Evolutionary conservation across 1,140 invertebrate genomes (phyloP), one percentile per base, ranked within the genome.

Genomic region (Lepidurus apus): DNA sequence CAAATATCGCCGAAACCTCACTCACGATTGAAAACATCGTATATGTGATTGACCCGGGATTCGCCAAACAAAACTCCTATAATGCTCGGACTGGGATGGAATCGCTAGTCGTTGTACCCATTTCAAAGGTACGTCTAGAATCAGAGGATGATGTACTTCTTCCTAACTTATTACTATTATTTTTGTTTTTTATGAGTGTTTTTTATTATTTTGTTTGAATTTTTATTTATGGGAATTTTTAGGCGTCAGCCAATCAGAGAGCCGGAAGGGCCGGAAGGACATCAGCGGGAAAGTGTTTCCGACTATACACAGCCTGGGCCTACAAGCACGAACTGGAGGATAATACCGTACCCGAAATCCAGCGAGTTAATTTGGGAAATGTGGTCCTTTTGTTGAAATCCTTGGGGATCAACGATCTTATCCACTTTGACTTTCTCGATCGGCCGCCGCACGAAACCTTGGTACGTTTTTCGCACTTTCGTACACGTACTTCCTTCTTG

Each of bases 1-100:
- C 98, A 26, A 99, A 99, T 85, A 99, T 99, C 84, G 98, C 98
- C 1, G 97, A 99, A 87, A 99, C 98, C 24, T 99, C 97, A 6
- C 87, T 99, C 10, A 99, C 98, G 1, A 99, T 99, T 81, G 98
- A 99, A 85, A 98, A 98, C 82, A 99, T 99, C 80, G 93, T 96
- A 75, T 99, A 98, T 87, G 98, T 99, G 0, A 98, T 99, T 81
- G 98, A 99, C 89, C 96, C 97, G 21, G 98, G 98, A 1, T 99
- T 98, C 87, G 96, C 95, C 73, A 99, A 99, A 85, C 97, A 99
- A 87, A 99, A 99, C 85, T 98, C 97, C 85, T 99, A 98, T 84
- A 99, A 99, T 88, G 96, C 98, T 0, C 88, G 95, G 80, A 98
- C 96, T 11, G 96, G 98, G 21, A 98, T 99, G 95, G 98, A 99